These are phyloP conservation scores for Clarias laeviceps DNA, from an alignment of 2,797 vertebrate species.

Conservation along the genomic window DNA sequence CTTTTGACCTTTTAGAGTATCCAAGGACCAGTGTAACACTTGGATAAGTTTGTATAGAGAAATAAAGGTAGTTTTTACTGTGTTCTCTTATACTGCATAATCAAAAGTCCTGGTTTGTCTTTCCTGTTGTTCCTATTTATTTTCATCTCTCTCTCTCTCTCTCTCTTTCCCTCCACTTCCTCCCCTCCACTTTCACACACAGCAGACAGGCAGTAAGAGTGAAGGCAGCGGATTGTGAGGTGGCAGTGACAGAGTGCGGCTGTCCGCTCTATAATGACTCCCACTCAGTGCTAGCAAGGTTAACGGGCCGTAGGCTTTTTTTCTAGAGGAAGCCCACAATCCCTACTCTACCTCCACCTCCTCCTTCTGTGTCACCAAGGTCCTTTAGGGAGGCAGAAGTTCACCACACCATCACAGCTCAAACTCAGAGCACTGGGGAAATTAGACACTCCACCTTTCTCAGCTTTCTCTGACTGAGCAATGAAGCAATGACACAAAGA, in stretches of 20 bases:
- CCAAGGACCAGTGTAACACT: no score
- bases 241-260: slow-evolving; percentile 44
- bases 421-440: neutral
- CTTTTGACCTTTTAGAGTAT: no score
- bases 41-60: no score
- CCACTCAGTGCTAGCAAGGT: slow-evolving; percentile 36
- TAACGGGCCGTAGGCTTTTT: slow-evolving; percentile 8
- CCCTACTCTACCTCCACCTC: neutral
- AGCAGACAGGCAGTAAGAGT: slow-evolving; percentile 34
- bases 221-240: neutral
- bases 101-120: no score
- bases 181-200: neutral
- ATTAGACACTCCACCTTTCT: slow-evolving; percentile 24
- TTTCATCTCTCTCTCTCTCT: neutral
- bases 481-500: neutral
- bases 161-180: no score
- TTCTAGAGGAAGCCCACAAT: neutral
- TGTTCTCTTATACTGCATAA: no score
- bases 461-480: slow-evolving; percentile 1
- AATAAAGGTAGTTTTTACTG: no score
- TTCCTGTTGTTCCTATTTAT: neutral
- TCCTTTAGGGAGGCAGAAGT: slow-evolving; percentile 19
- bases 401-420: neutral
- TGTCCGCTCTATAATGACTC: slow-evolving; percentile 45
- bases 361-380: slow-evolving; percentile 8